These are phyloP conservation scores for Eutolmus rufibarbis DNA, from an alignment of 2,888 invertebrate species.

Conservation along the genomic window DNA sequence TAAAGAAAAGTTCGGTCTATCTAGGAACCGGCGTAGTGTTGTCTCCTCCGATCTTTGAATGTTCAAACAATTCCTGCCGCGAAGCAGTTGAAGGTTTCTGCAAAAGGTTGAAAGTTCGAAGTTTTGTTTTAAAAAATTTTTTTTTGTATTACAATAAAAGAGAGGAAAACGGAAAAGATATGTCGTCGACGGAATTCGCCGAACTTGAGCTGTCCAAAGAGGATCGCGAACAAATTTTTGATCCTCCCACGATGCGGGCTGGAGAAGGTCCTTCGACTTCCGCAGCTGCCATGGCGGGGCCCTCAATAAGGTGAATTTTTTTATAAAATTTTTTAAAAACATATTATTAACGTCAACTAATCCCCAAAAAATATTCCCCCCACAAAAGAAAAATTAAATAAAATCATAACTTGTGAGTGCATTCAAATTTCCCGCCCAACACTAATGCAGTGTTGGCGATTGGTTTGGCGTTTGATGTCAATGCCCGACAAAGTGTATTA, in stretches of 20 bases:
- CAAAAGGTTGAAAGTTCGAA: not conserved
- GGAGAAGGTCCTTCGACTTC: conserved; percentile 31
- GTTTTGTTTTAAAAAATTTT: not conserved
- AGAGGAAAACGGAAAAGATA: not conserved
- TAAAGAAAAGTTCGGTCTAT: not conserved
- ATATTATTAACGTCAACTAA: not conserved
- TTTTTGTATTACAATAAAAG: not conserved
- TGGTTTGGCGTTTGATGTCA: not conserved
- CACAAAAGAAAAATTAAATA: not conserved
- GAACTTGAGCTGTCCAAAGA: conserved; percentile 74
- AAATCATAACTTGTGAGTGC: not conserved
- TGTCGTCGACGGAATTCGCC: conserved; percentile 68
- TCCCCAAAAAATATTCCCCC: not conserved
- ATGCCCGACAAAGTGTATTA: not conserved
- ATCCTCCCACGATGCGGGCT: conserved; percentile 59
- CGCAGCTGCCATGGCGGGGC: conserved; percentile 15
- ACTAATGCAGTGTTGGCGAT: not conserved
- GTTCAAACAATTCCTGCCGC: not conserved
- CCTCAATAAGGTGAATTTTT: conserved; percentile 32
- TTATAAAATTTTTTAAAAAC: not conserved
- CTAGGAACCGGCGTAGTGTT: not conserved
- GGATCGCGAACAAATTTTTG: conserved; percentile 78
- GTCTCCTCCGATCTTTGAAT: not conserved
- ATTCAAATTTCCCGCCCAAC: not conserved
- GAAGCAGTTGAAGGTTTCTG: not conserved